A percentile compares a stretch with the other conserved stretches of the same genome.
These are phyloP conservation scores for Threskiornis aethiopicus DNA, from an alignment of 2,797 vertebrate species.

Conservation along the genomic window DNA sequence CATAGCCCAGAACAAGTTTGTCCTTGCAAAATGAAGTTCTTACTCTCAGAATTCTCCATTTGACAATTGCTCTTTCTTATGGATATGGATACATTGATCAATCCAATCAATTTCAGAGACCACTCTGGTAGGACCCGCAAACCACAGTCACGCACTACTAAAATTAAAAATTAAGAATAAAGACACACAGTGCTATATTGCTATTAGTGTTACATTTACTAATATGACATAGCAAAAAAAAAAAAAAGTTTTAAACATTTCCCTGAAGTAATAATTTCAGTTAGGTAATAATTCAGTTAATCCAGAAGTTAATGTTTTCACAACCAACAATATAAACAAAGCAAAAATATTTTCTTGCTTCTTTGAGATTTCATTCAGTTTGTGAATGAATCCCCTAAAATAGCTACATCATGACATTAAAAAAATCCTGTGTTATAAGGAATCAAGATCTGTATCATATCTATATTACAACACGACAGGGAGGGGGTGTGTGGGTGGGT, in stretches of 20 bases:
- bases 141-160: background rate
- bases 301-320: background rate
- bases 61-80: background rate
- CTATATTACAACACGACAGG: background rate
- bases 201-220: background rate
- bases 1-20: background rate
- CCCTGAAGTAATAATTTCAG: background rate
- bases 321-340: background rate
- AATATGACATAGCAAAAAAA: background rate
- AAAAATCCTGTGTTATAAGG: background rate
- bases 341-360: background rate
- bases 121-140: background rate
- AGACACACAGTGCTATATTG: background rate
- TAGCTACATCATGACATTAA: background rate
- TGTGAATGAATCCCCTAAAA: background rate
- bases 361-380: background rate
- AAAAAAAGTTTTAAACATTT: background rate
- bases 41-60: background rate
- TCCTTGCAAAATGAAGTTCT: background rate
- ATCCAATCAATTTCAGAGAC: background rate
- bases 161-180: background rate
- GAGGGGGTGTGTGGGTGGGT: fast-evolving
- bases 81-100: background rate
- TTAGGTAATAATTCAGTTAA: background rate
- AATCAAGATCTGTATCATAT: background rate